These are phyloP conservation scores for Poecilia latipinna DNA, from an alignment of 2,113 vertebrate species.

Conservation along the genomic window DNA sequence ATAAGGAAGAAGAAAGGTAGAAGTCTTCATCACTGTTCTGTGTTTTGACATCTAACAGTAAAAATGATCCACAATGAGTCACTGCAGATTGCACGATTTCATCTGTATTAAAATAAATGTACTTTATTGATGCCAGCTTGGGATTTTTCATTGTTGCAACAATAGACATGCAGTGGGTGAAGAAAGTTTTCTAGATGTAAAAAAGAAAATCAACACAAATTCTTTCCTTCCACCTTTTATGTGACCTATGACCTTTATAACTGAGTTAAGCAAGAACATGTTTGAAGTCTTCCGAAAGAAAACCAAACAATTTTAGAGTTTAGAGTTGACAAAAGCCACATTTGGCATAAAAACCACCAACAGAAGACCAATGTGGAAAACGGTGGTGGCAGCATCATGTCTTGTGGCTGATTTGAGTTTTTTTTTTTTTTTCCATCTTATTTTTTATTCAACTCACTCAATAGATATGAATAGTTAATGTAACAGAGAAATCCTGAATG, in stretches of 20 bases:
- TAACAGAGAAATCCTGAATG: too few relatives aligned
- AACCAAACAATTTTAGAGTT: too few relatives aligned
- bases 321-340: too few relatives aligned
- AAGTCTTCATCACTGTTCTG: background rate
- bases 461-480: too few relatives aligned
- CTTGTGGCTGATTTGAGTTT: too few relatives aligned
- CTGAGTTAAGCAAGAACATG: background rate
- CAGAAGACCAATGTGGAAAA: too few relatives aligned
- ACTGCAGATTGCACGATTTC: background rate
- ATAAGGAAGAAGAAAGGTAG: background rate
- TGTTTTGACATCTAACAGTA: background rate
- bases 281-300: too few relatives aligned
- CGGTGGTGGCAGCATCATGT: too few relatives aligned
- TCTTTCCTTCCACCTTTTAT: background rate
- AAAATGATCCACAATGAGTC: background rate
- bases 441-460: too few relatives aligned
- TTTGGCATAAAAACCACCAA: too few relatives aligned
- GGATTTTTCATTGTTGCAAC: background rate
- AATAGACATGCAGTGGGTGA: background rate
- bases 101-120: too few relatives aligned
- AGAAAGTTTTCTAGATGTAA: background rate
- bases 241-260: background rate
- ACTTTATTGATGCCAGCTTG: background rate
- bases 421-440: too few relatives aligned
- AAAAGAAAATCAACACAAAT: background rate